A percentile compares a stretch with the other conserved stretches of the same genome.
phyloP scores from a whole-genome alignment of 2,113 vertebrate genomes.

The Thermophis baileyi region DNA sequence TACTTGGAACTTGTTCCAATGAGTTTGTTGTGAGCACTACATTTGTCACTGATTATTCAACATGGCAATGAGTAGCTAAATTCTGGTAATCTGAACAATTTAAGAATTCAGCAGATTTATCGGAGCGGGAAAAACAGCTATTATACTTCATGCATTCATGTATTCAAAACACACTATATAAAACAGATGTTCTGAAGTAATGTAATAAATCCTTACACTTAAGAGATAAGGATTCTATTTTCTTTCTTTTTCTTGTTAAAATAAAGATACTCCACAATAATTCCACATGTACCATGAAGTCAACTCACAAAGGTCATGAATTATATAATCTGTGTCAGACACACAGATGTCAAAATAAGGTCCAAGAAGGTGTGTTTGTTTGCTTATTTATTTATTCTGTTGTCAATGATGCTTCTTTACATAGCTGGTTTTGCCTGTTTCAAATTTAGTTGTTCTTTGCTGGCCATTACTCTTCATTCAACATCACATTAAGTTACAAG shows the following conservation, averaged over 20 bases:
- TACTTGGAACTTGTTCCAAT: background rate
- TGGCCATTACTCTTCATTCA: background rate
- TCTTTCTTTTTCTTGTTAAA: slow-evolving; percentile 2
- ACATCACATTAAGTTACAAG: background rate
- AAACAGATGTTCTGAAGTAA: background rate
- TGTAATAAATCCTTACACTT: background rate
- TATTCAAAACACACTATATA: background rate
- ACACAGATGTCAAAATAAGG: background rate
- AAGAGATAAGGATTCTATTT: background rate
- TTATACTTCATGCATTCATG: background rate
- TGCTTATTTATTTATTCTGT: background rate
- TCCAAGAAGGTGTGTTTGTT: background rate
- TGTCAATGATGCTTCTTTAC: background rate
- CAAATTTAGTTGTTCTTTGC: background rate
- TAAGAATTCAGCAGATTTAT: background rate
- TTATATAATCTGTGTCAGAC: background rate
- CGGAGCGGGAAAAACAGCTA: background rate
- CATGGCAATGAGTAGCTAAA: background rate
- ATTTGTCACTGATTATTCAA: background rate
- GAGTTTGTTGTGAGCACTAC: background rate
- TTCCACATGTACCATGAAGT: background rate
- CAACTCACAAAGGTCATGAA: background rate
- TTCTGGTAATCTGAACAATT: background rate
- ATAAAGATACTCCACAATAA: background rate
- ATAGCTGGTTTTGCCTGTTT: background rate